Percentiles rank a stretch among this genome's conserved stretches.
phyloP scores from a whole-genome alignment of 2,888 invertebrate genomes.

The Dryomyza anilis region DNA sequence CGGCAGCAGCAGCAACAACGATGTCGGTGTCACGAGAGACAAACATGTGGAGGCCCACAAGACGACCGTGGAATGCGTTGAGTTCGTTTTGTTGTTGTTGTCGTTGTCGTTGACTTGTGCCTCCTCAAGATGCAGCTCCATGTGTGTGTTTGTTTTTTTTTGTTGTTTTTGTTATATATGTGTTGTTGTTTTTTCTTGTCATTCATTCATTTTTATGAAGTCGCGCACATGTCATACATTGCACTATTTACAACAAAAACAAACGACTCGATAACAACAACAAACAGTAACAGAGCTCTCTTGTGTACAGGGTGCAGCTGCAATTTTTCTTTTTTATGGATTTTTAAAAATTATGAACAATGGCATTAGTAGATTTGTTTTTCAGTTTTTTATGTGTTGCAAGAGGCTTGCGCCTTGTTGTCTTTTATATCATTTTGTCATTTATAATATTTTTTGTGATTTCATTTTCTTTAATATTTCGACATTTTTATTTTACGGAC shows the following conservation, averaged over 20 bases:
- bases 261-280: too few species aligned
- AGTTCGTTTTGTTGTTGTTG: conserved; percentile 27
- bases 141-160: conserved; percentile 40
- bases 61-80: conserved; percentile 29
- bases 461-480: neutral
- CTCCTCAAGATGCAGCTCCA: neutral
- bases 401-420: conserved; percentile 5
- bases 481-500: neutral
- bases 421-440: too few species aligned
- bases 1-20: conserved; percentile 22
- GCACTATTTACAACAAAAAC: too few species aligned
- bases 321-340: conserved; percentile 10
- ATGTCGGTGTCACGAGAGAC: conserved; percentile 42
- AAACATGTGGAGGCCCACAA: conserved; percentile 57
- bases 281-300: too few species aligned
- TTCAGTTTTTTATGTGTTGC: neutral
- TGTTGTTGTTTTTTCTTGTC: neutral
- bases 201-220: neutral
- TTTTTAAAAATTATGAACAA: conserved; percentile 4
- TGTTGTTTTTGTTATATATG: neutral
- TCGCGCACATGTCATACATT: too few species aligned
- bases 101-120: conserved; percentile 1
- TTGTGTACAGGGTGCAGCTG: conserved; percentile 15
- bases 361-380: neutral
- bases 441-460: too few species aligned